Evolutionary conservation across 2,113 vertebrate genomes (phyloP), one percentile per base, ranked within the genome.

Genomic region (Channa maculata): DNA sequence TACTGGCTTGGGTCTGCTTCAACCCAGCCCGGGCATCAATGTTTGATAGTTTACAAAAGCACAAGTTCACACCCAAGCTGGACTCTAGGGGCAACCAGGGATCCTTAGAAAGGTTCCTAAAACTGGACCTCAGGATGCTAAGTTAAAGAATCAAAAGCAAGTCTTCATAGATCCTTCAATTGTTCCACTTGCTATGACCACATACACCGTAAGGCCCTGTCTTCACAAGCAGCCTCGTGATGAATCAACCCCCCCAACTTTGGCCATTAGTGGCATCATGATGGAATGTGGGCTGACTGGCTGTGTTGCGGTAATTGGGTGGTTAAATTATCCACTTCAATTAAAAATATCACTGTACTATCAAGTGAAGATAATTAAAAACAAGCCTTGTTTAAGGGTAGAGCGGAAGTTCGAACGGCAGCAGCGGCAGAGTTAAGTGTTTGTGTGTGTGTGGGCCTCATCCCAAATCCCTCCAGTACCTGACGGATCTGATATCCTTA

Each of bases 401-500:
- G 46, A 57, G 65, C 10, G 10, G 46, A 61, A 57, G 52, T 74
- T 80, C 75, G 79, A 46, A 77, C 77, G 65, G 4, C 61, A 62
- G 3, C 4, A 9, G 24, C 5, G 0, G 41, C 6, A 8, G 48
- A 62, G 24, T 55, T 45, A 39, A 44, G 41, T 75, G 71, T 75
- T 24, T 24, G 76, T 68, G 64, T 24, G 24, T 68, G 64, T 67
- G 61, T 10, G 62, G 12, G 49, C 49, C 44, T 81, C 43, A 57
- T 81, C 55, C 5, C 62, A 71, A 74, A 86, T 65, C 87, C 77
- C 75, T 80, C 58, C 75, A 68, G 80, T 85, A 78, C 78, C 78
- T 86, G 84, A 88, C 84, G 85, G 50, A 67, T 80, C 79, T 60
- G 79, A 86, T 77, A 75, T 80, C 75, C 73, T 80, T 46, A 63